A percentile compares a stretch with the other conserved stretches of the same genome.
Conservation (phyloP, 2,888 invertebrate species). For the Platycheirus albimanus region DNA sequence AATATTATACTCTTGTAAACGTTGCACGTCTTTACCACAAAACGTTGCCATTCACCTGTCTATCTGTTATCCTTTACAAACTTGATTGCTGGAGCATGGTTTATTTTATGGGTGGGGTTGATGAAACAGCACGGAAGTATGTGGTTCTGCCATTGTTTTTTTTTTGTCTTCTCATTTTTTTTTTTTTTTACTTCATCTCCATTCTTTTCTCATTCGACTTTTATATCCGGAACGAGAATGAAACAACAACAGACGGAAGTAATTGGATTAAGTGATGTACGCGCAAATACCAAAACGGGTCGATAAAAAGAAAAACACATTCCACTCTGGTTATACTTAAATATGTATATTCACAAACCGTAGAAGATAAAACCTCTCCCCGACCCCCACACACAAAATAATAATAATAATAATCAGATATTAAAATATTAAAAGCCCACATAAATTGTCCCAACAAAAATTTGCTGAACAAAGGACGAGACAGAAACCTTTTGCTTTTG, state of each 20-base stretch:
- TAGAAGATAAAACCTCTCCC: constrained; percentile 22
- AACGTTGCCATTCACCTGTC: constrained; percentile 70
- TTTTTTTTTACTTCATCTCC: constrained; percentile 5
- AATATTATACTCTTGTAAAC: too few relatives aligned
- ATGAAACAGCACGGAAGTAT: constrained; percentile 10
- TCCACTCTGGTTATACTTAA: neutral
- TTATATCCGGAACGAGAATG: constrained; percentile 43
- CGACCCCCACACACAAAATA: too few relatives aligned
- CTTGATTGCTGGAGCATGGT: constrained; percentile 52
- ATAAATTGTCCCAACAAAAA: constrained; percentile 49
- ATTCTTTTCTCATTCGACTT: constrained; percentile 32
- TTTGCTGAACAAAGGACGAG: constrained; percentile 13
- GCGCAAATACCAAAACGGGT: constrained; percentile 37
- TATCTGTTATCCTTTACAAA: constrained; percentile 60
- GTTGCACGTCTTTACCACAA: constrained; percentile 72
- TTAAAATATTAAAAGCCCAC: constrained; percentile 70
- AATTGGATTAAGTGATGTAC: constrained; percentile 66
- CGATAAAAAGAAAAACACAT: constrained; percentile 17
- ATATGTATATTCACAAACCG: neutral
- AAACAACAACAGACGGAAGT: constrained; percentile 65
- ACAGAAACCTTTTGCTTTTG: constrained; percentile 32
- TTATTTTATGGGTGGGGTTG: constrained; percentile 22
- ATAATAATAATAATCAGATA: constrained; percentile 59
- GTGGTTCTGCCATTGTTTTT: constrained; percentile 27
- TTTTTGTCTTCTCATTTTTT: too few relatives aligned